These are phyloP conservation scores for Dysmachus trigonus DNA, from an alignment of 2,888 invertebrate genomes.

Conservation along the genomic window DNA sequence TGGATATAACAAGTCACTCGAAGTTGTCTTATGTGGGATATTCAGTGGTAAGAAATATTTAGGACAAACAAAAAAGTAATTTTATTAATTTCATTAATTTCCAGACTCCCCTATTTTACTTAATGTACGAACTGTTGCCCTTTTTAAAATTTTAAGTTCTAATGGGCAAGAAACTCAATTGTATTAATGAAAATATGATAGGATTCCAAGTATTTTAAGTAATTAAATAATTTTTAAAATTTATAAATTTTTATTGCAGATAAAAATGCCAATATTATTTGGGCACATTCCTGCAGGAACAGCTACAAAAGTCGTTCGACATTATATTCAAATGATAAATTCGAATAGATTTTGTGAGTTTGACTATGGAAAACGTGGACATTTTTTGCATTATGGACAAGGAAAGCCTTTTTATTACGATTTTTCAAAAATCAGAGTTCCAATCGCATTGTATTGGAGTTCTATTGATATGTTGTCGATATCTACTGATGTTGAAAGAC, in stretches of 20 bases:
- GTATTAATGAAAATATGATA: too few relatives aligned
- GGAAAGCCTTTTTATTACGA: constrained; percentile 68
- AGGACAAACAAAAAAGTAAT: too few relatives aligned
- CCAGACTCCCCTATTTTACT: too few relatives aligned
- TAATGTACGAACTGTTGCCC: too few relatives aligned
- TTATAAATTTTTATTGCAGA: not conserved
- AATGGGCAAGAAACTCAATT: too few relatives aligned
- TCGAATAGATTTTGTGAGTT: not conserved
- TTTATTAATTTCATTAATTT: too few relatives aligned
- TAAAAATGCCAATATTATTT: not conserved
- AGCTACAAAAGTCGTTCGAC: not conserved
- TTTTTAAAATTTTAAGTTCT: too few relatives aligned
- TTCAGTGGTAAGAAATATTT: constrained; percentile 67
- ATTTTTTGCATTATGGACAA: constrained; percentile 66
- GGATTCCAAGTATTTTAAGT: too few relatives aligned
- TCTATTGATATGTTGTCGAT: constrained; percentile 53
- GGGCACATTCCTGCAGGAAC: not conserved
- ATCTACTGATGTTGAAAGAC: not conserved
- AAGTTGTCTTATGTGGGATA: constrained; percentile 71
- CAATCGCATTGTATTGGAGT: constrained; percentile 69
- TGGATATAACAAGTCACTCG: constrained; percentile 59
- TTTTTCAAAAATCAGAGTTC: constrained; percentile 66
- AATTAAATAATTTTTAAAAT: too few relatives aligned
- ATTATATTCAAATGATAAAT: not conserved
- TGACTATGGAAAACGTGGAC: not conserved